Base-by-base conservation (phyloP, 2,797 vertebrate genomes). In the Crenichthys baileyi region DNA sequence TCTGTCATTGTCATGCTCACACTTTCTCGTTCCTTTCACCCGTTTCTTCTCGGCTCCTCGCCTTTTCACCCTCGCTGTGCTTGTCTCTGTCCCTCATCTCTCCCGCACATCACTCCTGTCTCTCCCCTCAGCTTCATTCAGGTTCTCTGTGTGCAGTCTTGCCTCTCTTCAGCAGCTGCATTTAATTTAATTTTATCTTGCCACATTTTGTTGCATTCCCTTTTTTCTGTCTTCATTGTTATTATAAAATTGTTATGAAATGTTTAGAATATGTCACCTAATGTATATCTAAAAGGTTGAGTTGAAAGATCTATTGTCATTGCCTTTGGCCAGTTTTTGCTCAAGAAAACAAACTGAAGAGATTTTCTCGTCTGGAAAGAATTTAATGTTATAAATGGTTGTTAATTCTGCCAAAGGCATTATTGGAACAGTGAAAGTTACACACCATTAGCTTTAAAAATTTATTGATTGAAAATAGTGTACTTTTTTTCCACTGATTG, bases 1-100 rank as follows among this genome's bases (percentile, higher is more conserved):
- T 90, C 83, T 67, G 78, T 90, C 85, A 83, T 81, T 88, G 79
- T 88, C 89, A 74, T 8, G 53, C 88, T 80, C 18, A 44, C 77
- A 2, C 86, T 53, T 78, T 67, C 86, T 83, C 90, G 22, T 86
- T 87, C 87, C 79, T 67, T 82, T 73, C 81, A 75, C 72, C 81
- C 77, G 67, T 79, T 78, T 86, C 80, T 86, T 74, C 60, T 70
- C 55, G 5, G 26, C 85, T 86, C 78, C 79, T 85, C 81, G 80
- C 80, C 85, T 85, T 84, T 87, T 85, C 84, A 85, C 82, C 89
- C 82, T 76, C 67, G 72, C 84, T 82, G 78, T 50, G 60, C 85
- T 82, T 13, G 46, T 82, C 88, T 76, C 76, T 16, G 46, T 77
- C 87, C 83, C 61, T 75, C 79, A 24, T 46, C 85, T 86, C 84